A percentile compares a stretch with the other conserved stretches of the same genome.
Evolutionary conservation across 1,140 invertebrate genomes (phyloP).

Genomic region (Oryzaephilus surinamensis): DNA sequence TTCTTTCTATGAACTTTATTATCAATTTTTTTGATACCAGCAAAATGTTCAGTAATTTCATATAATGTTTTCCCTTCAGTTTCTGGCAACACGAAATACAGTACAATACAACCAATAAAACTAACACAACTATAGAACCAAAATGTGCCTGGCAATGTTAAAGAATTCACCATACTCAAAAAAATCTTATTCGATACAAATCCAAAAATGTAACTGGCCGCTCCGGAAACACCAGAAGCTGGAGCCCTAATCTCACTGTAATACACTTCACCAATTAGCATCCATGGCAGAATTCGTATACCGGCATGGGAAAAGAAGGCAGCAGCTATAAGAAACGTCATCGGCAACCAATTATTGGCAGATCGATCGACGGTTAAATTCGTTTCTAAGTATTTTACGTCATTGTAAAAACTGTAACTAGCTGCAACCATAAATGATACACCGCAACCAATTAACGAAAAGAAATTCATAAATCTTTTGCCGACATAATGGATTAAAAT

Average conservation of each 20-base stretch:
- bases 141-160: slow-evolving; percentile 56
- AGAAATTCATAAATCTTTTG: slow-evolving; percentile 52
- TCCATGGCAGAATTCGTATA: slow-evolving; percentile 62
- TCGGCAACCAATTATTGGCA: slow-evolving; percentile 53
- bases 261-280: slow-evolving; percentile 61
- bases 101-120: slow-evolving; percentile 45
- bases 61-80: slow-evolving; percentile 69
- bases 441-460: slow-evolving; percentile 50
- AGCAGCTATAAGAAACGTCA: slow-evolving; percentile 47
- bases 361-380: neutral
- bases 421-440: slow-evolving; percentile 49
- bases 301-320: slow-evolving; percentile 57
- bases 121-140: slow-evolving; percentile 49
- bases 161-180: slow-evolving; percentile 45
- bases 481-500: slow-evolving; percentile 55
- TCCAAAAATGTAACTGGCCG: slow-evolving; percentile 57
- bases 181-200: slow-evolving; percentile 62
- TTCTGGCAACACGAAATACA: slow-evolving; percentile 55
- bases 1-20: slow-evolving; percentile 12
- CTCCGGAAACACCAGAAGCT: slow-evolving; percentile 54
- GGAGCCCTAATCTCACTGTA: slow-evolving; percentile 50
- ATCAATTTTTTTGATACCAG: slow-evolving; percentile 41
- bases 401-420: slow-evolving; percentile 36
- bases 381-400: slow-evolving; percentile 4
- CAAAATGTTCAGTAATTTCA: slow-evolving; percentile 58